Conservation (phyloP, 2,888 invertebrate genomes). For the Marronus borbonicus region DNA sequence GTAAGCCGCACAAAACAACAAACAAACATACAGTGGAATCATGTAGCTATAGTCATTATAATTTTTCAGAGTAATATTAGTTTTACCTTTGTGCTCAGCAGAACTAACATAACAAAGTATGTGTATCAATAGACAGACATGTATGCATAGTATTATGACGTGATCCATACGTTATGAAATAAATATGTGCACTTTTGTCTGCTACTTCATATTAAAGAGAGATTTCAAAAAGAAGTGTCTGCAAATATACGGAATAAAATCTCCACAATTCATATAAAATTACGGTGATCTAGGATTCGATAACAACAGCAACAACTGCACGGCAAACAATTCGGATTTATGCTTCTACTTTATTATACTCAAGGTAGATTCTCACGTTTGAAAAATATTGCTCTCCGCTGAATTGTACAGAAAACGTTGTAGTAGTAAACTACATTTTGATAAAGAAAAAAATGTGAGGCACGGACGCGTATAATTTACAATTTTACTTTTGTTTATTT, state of each 20-base stretch:
- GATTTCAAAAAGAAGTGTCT: background rate
- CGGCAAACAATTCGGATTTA: conserved; percentile 50
- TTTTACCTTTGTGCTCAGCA: too few relatives aligned
- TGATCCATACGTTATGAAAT: background rate
- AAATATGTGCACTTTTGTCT: background rate
- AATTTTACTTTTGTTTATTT: conserved; percentile 43
- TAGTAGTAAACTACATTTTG: conserved; percentile 46
- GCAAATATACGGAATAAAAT: conserved; percentile 26
- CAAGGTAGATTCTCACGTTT: conserved; percentile 52
- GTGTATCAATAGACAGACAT: too few relatives aligned
- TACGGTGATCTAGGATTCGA: conserved; percentile 40
- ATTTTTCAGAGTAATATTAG: too few relatives aligned
- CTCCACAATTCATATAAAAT: conserved; percentile 40
- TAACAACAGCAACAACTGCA: conserved; percentile 41
- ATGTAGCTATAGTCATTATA: too few relatives aligned
- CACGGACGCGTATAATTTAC: conserved; percentile 48
- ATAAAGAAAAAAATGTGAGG: conserved; percentile 49
- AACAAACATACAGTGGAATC: too few relatives aligned
- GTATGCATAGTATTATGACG: too few relatives aligned
- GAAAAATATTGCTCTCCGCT: conserved; percentile 51
- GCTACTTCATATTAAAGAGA: background rate
- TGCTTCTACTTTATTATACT: conserved; percentile 51
- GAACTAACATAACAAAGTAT: too few relatives aligned
- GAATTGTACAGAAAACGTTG: conserved; percentile 48
- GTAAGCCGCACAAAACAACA: too few relatives aligned